phyloP scores from a whole-genome alignment of 2,113 vertebrate genomes.

The Melanostigma gelatinosum region DNA sequence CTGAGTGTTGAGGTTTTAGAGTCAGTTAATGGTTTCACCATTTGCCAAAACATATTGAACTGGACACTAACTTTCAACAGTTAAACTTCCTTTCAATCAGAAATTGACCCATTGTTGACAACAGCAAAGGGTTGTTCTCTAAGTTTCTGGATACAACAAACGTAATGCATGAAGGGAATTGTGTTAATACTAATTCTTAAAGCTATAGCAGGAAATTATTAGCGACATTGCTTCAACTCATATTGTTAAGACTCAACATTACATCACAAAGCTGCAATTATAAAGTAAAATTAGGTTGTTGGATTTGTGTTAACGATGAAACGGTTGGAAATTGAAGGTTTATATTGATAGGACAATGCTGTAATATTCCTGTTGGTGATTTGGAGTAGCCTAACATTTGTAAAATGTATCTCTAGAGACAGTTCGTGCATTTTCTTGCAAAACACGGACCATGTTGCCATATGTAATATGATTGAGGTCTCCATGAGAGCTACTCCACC shows the following conservation, averaged over 20 bases:
- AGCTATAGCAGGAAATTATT: background rate
- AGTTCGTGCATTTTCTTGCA: background rate
- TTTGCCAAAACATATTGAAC: conserved; percentile 49
- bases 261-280: conserved; percentile 15
- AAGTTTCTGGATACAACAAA: background rate
- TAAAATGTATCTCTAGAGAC: background rate
- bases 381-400: background rate
- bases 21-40: conserved; percentile 30
- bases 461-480: conserved; percentile 4
- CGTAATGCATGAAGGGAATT: no score
- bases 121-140: background rate
- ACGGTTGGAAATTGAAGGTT: background rate
- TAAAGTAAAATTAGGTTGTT: background rate
- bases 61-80: conserved; percentile 21
- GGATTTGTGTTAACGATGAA: background rate
- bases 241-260: background rate
- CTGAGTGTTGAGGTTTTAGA: conserved; percentile 17
- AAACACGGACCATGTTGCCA: conserved; percentile 3
- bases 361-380: background rate
- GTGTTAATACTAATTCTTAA: no score
- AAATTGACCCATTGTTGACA: conserved; percentile 34
- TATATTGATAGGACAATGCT: background rate
- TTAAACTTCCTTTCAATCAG: conserved; percentile 17
- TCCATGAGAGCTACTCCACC: background rate
- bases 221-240: background rate